A percentile compares a stretch with the other conserved stretches of the same genome.
Evolutionary conservation across 2,888 invertebrate genomes (phyloP).

Genomic region (Anthophora plumipes): DNA sequence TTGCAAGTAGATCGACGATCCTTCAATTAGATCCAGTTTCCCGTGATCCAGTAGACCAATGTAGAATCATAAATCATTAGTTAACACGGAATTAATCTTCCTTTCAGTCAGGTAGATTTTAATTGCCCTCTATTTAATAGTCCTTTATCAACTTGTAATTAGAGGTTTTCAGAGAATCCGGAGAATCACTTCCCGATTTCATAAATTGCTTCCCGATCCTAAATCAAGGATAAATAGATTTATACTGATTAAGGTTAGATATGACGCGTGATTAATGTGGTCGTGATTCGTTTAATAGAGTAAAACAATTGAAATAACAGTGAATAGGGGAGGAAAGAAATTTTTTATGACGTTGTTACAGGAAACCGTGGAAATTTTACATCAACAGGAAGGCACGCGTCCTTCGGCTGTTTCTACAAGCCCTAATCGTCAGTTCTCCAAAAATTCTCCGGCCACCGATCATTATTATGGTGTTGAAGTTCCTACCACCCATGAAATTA

Average conservation of each 20-base stretch:
- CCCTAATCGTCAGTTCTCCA: slow-evolving; percentile 32
- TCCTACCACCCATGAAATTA: slow-evolving; percentile 48
- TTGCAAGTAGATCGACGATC: background rate
- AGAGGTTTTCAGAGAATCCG: too few species aligned
- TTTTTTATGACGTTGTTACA: slow-evolving; percentile 54
- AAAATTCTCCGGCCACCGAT: slow-evolving; percentile 19
- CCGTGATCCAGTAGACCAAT: background rate
- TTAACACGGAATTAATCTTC: background rate
- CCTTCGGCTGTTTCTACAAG: slow-evolving; percentile 35
- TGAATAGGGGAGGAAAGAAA: background rate
- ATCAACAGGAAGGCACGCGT: slow-evolving; percentile 37
- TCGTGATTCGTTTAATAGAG: background rate
- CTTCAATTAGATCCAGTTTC: background rate
- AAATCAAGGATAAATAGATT: too few species aligned
- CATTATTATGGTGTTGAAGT: slow-evolving; percentile 52
- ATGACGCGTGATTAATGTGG: background rate
- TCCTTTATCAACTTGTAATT: background rate
- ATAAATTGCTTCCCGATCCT: too few species aligned
- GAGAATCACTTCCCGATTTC: background rate
- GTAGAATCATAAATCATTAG: slow-evolving; percentile 3
- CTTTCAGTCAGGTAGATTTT: background rate
- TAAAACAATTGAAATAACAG: background rate
- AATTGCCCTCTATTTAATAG: slow-evolving; percentile 16
- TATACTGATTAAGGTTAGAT: background rate
- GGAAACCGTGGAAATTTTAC: slow-evolving; percentile 47